A percentile compares a stretch with the other conserved stretches of the same genome.
These are phyloP conservation scores for Habrosyne pyritoides DNA, from an alignment of 2,888 invertebrate genomes.

Conservation along the genomic window DNA sequence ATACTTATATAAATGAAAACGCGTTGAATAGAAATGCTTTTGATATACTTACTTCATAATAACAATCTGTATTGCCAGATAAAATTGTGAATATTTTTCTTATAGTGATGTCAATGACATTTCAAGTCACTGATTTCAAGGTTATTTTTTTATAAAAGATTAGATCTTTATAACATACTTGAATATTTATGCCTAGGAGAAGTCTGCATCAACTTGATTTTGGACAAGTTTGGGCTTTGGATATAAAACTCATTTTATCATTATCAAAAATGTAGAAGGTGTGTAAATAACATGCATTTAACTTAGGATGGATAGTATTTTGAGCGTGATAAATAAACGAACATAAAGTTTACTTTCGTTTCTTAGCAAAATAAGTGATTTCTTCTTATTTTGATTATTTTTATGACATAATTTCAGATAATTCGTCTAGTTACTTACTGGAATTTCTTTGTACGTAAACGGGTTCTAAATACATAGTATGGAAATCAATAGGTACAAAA, in stretches of 20 bases:
- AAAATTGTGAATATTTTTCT: constrained; percentile 84
- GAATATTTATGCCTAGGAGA: constrained; percentile 74
- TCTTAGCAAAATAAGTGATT: constrained; percentile 73
- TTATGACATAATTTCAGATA: constrained; percentile 70
- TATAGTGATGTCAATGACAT: constrained; percentile 80
- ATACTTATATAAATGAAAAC: constrained; percentile 49
- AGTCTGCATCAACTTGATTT: constrained; percentile 66
- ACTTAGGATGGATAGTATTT: constrained; percentile 71
- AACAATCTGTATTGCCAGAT: constrained; percentile 83
- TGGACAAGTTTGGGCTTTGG: constrained; percentile 58
- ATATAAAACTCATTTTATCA: constrained; percentile 60
- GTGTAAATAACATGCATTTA: constrained; percentile 81
- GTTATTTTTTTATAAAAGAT: constrained; percentile 78
- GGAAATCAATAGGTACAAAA: constrained; percentile 72
- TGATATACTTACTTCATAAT: constrained; percentile 74
- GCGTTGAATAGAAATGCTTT: constrained; percentile 67
- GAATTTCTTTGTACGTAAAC: constrained; percentile 78
- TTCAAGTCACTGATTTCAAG: constrained; percentile 78
- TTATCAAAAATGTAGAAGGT: constrained; percentile 65
- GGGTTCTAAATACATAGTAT: constrained; percentile 67
- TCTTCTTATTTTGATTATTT: constrained; percentile 70
- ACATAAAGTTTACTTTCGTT: constrained; percentile 72
- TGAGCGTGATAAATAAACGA: constrained; percentile 67
- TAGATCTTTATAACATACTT: constrained; percentile 67
- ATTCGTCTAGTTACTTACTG: constrained; percentile 71